phyloP scores from a whole-genome alignment of 2,888 invertebrate genomes.

The Conomelus anceps region DNA sequence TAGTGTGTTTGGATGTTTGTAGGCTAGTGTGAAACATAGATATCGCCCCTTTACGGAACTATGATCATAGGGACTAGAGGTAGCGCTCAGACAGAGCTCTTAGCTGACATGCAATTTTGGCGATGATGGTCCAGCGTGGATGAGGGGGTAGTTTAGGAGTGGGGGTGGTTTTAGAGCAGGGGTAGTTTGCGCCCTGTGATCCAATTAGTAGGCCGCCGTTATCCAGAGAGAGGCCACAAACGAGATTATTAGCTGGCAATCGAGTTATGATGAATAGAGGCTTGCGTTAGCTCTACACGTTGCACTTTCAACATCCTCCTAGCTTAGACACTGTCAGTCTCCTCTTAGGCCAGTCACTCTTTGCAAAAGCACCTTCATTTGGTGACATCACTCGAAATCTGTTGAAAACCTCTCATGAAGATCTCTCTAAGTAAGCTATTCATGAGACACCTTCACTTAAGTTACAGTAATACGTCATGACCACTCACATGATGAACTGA shows the following conservation, averaged over 20 bases:
- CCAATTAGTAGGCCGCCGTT: not conserved
- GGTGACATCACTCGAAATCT: not conserved
- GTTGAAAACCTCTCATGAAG: not conserved
- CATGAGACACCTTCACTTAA: too few species aligned
- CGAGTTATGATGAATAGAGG: not conserved
- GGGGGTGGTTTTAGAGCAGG: not conserved
- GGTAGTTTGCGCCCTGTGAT: not conserved
- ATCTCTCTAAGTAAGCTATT: too few species aligned
- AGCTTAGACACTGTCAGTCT: not conserved
- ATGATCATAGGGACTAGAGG: too few species aligned
- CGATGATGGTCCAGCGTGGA: not conserved
- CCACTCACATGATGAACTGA: too few species aligned
- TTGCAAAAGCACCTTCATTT: not conserved
- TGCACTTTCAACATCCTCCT: not conserved
- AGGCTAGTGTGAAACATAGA: too few species aligned
- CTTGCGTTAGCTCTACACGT: not conserved
- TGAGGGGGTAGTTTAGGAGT: too few species aligned
- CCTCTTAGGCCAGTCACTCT: not conserved
- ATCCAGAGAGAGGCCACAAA: not conserved
- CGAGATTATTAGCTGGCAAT: not conserved
- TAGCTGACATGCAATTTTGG: not conserved
- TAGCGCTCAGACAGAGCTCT: not conserved
- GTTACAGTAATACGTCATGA: too few species aligned
- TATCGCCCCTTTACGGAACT: too few species aligned
- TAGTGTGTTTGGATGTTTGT: too few species aligned